These are phyloP conservation scores for Taurulus bubalis DNA, from an alignment of 2,113 vertebrate species.

Conservation along the genomic window DNA sequence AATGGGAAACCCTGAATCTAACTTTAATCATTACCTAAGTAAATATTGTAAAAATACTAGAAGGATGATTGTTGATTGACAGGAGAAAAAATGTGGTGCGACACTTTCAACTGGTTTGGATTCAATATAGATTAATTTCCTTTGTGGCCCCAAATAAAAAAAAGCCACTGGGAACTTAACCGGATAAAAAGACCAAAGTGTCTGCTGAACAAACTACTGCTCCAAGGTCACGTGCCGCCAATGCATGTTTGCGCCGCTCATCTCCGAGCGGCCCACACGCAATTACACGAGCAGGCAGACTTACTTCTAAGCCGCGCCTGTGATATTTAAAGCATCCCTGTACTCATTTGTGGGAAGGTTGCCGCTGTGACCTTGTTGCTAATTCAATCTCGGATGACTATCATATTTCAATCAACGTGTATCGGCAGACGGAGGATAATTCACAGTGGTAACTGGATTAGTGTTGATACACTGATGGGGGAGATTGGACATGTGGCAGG, in stretches of 20 bases:
- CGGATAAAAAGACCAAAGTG: not conserved
- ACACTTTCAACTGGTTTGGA: not conserved
- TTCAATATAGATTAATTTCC: not conserved
- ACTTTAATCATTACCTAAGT: not conserved
- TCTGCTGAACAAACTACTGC: constrained; percentile 4
- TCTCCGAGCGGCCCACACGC: constrained; percentile 13
- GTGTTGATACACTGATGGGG: constrained; percentile 67
- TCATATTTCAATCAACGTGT: constrained; percentile 76
- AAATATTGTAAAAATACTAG: not conserved
- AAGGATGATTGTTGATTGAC: too few relatives aligned
- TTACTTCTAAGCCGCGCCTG: constrained; percentile 28
- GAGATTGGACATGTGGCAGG: constrained; percentile 60
- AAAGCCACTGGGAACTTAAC: not conserved
- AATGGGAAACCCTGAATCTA: not conserved
- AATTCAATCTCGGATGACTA: constrained; percentile 76
- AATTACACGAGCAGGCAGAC: constrained; percentile 20
- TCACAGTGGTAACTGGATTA: constrained; percentile 74
- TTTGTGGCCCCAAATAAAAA: not conserved
- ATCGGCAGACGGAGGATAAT: constrained; percentile 70
- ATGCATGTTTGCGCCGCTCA: not conserved
- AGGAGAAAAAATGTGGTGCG: not conserved
- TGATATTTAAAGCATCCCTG: constrained; percentile 63
- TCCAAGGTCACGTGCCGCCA: constrained; percentile 15
- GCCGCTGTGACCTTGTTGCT: constrained; percentile 69
- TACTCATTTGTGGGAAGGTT: constrained; percentile 69